A percentile compares a stretch with the other conserved stretches of the same genome.
These are phyloP conservation scores for Ceramica pisi DNA, from an alignment of 2,888 invertebrate species.

Conservation along the genomic window DNA sequence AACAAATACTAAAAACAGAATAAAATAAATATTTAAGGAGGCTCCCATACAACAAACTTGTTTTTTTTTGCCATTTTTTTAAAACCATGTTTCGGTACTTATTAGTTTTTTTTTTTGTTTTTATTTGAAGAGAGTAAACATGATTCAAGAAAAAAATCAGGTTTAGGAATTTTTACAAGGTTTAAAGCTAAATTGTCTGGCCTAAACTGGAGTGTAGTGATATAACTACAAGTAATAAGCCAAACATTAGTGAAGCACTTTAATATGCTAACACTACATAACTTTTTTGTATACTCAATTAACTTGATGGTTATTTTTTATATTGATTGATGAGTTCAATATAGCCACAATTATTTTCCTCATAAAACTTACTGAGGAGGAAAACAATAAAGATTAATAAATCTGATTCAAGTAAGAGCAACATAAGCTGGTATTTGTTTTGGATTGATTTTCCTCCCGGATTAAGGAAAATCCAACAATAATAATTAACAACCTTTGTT, in stretches of 20 bases:
- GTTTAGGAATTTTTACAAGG: too few relatives aligned
- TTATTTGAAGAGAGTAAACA: too few relatives aligned
- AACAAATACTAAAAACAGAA: too few relatives aligned
- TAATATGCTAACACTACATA: not conserved
- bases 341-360: conserved; percentile 6
- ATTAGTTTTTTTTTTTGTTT: too few relatives aligned
- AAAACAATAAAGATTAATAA: conserved; percentile 21
- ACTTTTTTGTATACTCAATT: not conserved
- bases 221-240: not conserved
- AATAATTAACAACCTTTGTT: not conserved
- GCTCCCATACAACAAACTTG: too few relatives aligned
- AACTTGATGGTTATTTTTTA: not conserved
- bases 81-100: too few relatives aligned
- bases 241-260: not conserved
- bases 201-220: not conserved
- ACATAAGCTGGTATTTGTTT: not conserved
- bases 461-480: not conserved
- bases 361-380: conserved; percentile 5
- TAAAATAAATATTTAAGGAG: too few relatives aligned
- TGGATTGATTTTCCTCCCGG: conserved; percentile 5
- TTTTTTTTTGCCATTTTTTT: too few relatives aligned
- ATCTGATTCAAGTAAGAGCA: conserved; percentile 1
- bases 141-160: too few relatives aligned
- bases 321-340: not conserved
- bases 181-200: too few relatives aligned